phyloP scores from a whole-genome alignment of 2,113 vertebrate species.

The Carassius carassius region DNA sequence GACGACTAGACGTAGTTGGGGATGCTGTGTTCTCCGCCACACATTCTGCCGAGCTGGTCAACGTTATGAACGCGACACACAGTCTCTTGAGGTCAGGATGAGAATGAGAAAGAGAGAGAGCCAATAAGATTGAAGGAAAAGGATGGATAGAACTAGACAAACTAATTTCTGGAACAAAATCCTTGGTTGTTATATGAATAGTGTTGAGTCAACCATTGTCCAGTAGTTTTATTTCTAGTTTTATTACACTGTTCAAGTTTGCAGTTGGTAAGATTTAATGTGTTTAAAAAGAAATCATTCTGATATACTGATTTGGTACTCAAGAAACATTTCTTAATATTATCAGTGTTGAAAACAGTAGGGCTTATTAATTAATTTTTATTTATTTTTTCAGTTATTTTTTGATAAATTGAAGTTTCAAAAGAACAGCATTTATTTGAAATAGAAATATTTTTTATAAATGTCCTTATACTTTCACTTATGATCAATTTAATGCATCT shows the following conservation, averaged over 20 bases:
- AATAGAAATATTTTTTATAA: too few species aligned
- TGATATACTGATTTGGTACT: background rate
- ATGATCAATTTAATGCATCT: background rate
- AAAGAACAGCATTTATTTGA: too few species aligned
- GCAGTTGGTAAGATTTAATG: background rate
- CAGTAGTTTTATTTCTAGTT: background rate
- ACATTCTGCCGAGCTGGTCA: background rate
- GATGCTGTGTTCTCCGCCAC: slow-evolving; percentile 11
- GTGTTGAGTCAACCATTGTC: background rate
- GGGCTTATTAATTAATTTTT: too few species aligned
- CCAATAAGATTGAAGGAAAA: slow-evolving; percentile 83
- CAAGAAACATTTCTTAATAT: background rate
- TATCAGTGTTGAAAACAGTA: background rate
- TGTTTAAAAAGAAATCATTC: background rate
- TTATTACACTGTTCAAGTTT: background rate
- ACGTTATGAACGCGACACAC: background rate
- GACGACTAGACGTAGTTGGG: slow-evolving; percentile 69
- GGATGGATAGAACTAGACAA: slow-evolving; percentile 63
- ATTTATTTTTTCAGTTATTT: too few species aligned
- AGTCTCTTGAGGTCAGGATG: slow-evolving; percentile 44
- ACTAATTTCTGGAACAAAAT: background rate
- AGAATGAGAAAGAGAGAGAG: background rate
- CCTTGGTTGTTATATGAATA: background rate
- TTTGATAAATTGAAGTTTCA: too few species aligned
- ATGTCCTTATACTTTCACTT: background rate